Conservation (phyloP, 2,888 invertebrate genomes). For the Apeira syringaria region DNA sequence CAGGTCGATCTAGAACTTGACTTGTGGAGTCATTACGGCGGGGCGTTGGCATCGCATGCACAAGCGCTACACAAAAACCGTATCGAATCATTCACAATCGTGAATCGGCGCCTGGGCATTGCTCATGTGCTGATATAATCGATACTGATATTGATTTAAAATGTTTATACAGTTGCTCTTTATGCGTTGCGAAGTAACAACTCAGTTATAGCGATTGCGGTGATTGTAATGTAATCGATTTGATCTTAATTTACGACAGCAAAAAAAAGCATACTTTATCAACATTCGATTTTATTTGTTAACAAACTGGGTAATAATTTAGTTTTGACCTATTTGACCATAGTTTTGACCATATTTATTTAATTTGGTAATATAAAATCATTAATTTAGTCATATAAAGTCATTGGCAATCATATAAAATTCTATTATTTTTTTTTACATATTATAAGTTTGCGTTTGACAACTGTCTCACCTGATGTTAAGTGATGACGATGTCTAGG, state of each 20-base stretch:
- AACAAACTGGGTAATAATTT: no score
- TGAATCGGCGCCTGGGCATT: conserved; percentile 41
- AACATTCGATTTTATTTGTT: no score
- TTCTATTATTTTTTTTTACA: no score
- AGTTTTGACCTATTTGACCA: no score
- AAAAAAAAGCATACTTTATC: not conserved
- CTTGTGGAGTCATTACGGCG: not conserved
- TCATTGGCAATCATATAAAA: no score
- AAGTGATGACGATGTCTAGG: no score
- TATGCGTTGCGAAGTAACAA: not conserved
- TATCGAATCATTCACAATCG: conserved; percentile 67
- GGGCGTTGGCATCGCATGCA: conserved; percentile 4
- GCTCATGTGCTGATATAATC: conserved; percentile 38
- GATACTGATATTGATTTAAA: conserved; percentile 31
- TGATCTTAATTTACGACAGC: not conserved
- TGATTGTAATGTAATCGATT: not conserved
- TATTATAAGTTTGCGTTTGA: no score
- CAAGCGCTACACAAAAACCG: conserved; percentile 59
- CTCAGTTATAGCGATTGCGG: not conserved
- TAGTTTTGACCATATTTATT: no score
- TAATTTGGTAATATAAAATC: no score
- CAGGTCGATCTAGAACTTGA: no score
- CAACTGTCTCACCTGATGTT: no score
- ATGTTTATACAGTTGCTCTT: conserved; percentile 10
- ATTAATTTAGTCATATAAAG: no score